Base-by-base conservation (phyloP, 92 coral and sea anemone species). In the Phenganax subtilis region DNA sequence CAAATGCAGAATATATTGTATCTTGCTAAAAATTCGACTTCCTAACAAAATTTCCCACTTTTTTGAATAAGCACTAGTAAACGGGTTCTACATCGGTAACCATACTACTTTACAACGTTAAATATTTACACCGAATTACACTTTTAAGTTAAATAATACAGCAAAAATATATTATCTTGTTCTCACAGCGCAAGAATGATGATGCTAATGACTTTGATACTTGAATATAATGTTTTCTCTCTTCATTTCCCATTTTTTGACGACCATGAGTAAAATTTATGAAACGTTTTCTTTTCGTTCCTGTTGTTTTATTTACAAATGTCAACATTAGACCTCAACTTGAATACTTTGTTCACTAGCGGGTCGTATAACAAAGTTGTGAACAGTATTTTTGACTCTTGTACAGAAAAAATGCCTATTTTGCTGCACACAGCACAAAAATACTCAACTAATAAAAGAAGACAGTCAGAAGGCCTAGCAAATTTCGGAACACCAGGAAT, bases 141-240 rank as follows among this genome's bases (percentile, higher is more conserved):
- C 56, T 64, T 20, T 79, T 79, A 63, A 79, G 83, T 79, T 79
- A 79, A 79, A 79, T 79, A 79, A 25, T 67, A 64, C 67, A 79
- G 15, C 64, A 76, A 76, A 76, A 47, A 79, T 77, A 77, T 79
- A 79, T 79, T 79, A 79, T 79, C 83, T 79, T 64, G 83, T 79
- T 79, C 83, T 79, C 53, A 62, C 58, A 79, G 83, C 62, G 83
- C 83, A 47, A 51, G 74, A 63, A 15, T 57, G 12, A 15, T 57
- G 12, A 37, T 37, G 47, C 47, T 37, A 54, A 73, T 10, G 12
- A 25, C 25, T 73, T n/a, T 73, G 27, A 71, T 3, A 71, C 61
- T n/a, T 51, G 55, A 20, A n/a, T 53, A 73, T 8, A 73, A 37
- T 73, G 62, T 73, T 53, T 9, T 30, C 11, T 30, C 11, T 47